Evolutionary conservation across 2,797 vertebrate genomes (phyloP), one percentile per base, ranked within the genome.

Genomic region (Argya squamiceps): DNA sequence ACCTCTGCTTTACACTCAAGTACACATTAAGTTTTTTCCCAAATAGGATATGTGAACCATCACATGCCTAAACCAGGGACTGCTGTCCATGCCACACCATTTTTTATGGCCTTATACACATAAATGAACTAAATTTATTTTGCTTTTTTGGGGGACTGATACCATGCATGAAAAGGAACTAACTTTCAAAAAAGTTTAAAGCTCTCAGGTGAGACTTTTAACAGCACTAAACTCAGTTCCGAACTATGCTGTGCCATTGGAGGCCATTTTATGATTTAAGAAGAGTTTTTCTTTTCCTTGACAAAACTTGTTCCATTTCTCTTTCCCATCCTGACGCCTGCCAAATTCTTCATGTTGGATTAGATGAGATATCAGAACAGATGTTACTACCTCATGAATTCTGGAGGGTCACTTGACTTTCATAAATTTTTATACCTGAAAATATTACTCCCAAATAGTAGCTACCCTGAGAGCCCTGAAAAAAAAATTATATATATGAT

Each of bases 31-130:
- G 2, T 62, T 21, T 73, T 59, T 91, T 89, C 16, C 12, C 32
- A 59, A 39, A 53, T 4, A 69, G 34, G 12, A 3, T 80, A 44
- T 49, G 18, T 53, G 44, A 88, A 37, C 7, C 1, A 4, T 49
- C 16, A 15, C 7, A 1, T 27, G 6, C 39, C 53, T 75, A 77
- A 56, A 70, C 1, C 5, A 77, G 32, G 50, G 14, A 23, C 27
- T 78, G 43, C 12, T 76, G 20, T 46, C 52, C 26, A 19, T 29
- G 34, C 3, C 3, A 16, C 6, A 16, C 13, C 11, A 15, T 21
- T 65, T 12, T 32, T 15, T 36, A 15, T 29, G 14, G 5, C 1
- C 0, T 76, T 65, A 50, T 32, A 59, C 3, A 11, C 6, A 39
- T 47, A 78, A 55, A 84, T 49, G 6, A 49, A 41, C 12, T 46